Percentiles rank a stretch among this genome's conserved stretches.
phyloP scores from a whole-genome alignment of 2,888 invertebrate species.

The Catocala nupta region DNA sequence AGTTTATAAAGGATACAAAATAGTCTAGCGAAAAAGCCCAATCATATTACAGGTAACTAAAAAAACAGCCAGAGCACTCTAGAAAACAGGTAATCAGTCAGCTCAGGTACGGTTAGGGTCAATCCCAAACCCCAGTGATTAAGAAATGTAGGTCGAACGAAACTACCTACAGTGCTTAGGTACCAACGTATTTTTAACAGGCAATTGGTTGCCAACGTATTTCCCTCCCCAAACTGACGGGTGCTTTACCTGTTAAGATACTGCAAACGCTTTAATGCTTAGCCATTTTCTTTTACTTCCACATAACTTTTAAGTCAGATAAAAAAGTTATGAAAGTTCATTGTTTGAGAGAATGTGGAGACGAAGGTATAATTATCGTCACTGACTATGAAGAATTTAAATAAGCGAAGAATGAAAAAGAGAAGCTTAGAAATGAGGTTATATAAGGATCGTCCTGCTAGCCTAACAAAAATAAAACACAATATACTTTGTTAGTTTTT shows the following conservation, averaged over 20 bases:
- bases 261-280: slow-evolving; percentile 41
- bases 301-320: slow-evolving; percentile 43
- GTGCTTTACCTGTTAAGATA: slow-evolving; percentile 38
- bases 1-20: too few relatives aligned
- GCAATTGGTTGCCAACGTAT: slow-evolving; percentile 32
- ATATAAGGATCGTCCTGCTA: too few relatives aligned
- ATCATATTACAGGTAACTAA: too few relatives aligned
- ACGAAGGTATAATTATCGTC: slow-evolving; percentile 22
- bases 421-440: too few relatives aligned
- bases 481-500: too few relatives aligned
- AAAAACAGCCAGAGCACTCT: not conserved
- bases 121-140: slow-evolving; percentile 1
- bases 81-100: slow-evolving; percentile 4
- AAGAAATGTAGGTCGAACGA: not conserved
- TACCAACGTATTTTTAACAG: slow-evolving; percentile 20
- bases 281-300: slow-evolving; percentile 44
- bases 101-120: not conserved
- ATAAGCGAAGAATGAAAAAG: not conserved
- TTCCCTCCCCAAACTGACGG: slow-evolving; percentile 14
- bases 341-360: slow-evolving; percentile 36
- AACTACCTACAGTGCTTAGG: not conserved
- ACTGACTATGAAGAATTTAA: slow-evolving; percentile 3
- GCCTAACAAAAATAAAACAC: too few relatives aligned
- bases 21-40: too few relatives aligned
- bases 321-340: slow-evolving; percentile 51